Evolutionary conservation across 2,888 invertebrate species (phyloP), one percentile per base, ranked within the genome.

Genomic region (Desoria tigrina): DNA sequence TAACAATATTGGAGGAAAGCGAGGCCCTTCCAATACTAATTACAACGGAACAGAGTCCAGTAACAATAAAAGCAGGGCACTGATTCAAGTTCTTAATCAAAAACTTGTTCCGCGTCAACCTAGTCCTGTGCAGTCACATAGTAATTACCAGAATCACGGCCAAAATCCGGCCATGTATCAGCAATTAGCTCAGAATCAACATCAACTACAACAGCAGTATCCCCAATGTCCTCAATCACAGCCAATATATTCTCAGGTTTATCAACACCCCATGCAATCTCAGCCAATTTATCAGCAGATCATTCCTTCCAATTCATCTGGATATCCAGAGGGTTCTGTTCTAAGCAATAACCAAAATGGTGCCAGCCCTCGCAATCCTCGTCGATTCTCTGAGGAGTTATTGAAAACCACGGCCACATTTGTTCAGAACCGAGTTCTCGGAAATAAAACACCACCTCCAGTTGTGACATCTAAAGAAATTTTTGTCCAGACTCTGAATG

Each of bases 71-170:
- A 75, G 71, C 62, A 87, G 88, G 6, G 83, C 84, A 11, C 84
- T 90, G 57, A 88, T 90, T 79, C 89, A 89, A 0, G 86, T 85
- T 1, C 79, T 90, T 42, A 88, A 88, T 77, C 88, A 89, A 0
- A 88, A 88, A 76, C 79, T 89, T 37, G 69, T 71, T 4, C 71
- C 71, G n/a, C 68, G 65, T 51, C 68, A 70, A 56, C 42, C 61
- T 14, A 18, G 42, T 27, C 63, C 18, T 2, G 58, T 62, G 45
- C 62, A 66, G 24, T 56, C 62, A 39, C 83, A 0, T 79, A 86
- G 1, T 81, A 86, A 6, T 82, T 83, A 74, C 80, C 81, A 26
- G 82, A 82, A 45, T 21, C 61, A 49, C 23, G 23, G 23, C 21
- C 51, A 51, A 51, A 51, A 23, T 23, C 63, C 42, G 59, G 51